Evolutionary conservation across 2,113 vertebrate species (phyloP).

Genomic region (Mus pahari): DNA sequence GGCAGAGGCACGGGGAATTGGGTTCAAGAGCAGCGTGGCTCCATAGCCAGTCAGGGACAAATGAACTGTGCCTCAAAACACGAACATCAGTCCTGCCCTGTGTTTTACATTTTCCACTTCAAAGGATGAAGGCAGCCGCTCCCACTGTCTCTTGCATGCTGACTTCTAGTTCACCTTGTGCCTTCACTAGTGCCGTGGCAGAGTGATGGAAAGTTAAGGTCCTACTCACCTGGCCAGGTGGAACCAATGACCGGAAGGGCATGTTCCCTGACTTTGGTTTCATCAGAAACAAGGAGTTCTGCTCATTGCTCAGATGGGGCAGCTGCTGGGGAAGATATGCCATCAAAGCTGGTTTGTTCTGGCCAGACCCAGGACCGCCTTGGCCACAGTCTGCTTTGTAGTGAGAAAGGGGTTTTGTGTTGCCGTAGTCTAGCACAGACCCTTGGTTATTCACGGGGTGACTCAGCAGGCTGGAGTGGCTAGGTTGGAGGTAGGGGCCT

Average conservation of each 20-base stretch:
- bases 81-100: neutral
- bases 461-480: constrained; percentile 90
- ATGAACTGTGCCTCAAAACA: neutral
- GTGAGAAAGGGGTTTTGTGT: constrained; percentile 97
- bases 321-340: constrained; percentile 91
- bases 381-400: constrained; percentile 91
- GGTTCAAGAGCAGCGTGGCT: neutral
- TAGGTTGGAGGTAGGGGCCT: constrained; percentile 87
- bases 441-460: constrained; percentile 88
- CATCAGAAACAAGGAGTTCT: constrained; percentile 88
- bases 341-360: constrained; percentile 91
- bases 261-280: constrained; percentile 92
- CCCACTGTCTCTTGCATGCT: no score
- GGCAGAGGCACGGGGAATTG: neutral
- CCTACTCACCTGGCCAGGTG: constrained; percentile 91
- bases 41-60: neutral
- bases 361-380: constrained; percentile 85
- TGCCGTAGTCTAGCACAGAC: constrained; percentile 92
- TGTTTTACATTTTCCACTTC: neutral
- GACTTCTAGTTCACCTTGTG: neutral
- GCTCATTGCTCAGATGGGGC: constrained; percentile 86
- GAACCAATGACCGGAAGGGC: constrained; percentile 89
- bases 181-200: neutral
- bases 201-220: neutral
- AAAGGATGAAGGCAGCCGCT: no score